A percentile compares a stretch with the other conserved stretches of the same genome.
Evolutionary conservation across 2,113 vertebrate genomes (phyloP).

Genomic region (Erythrolamprus reginae): DNA sequence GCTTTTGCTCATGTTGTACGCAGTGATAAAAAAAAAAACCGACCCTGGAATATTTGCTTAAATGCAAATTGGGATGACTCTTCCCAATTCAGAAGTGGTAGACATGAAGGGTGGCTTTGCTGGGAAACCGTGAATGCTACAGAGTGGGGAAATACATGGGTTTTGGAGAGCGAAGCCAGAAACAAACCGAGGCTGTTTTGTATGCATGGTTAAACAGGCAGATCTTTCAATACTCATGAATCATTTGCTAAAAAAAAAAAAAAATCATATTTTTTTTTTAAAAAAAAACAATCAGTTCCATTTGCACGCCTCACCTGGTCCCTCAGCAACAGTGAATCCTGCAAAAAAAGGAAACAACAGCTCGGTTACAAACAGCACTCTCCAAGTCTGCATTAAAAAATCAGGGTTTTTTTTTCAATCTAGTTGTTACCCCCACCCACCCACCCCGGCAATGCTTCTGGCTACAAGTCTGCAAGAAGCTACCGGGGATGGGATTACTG

Average conservation of each 20-base stretch:
- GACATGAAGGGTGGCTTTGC: neutral
- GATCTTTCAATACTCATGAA: neutral
- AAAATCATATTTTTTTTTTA: neutral
- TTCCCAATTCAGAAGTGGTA: neutral
- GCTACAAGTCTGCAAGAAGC: neutral
- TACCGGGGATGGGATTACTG: neutral
- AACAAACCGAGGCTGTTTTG: neutral
- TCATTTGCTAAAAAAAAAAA: neutral
- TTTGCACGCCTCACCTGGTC: neutral
- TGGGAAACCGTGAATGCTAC: neutral
- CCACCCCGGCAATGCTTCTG: neutral
- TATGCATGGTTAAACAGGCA: neutral
- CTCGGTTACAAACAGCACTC: neutral
- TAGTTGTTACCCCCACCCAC: too few relatives aligned
- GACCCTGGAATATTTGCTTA: neutral
- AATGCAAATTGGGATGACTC: neutral
- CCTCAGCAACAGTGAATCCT: neutral
- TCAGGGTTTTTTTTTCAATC: neutral
- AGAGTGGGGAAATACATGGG: neutral
- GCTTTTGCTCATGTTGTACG: neutral
- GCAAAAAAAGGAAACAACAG: neutral
- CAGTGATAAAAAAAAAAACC: neutral
- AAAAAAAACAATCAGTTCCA: neutral
- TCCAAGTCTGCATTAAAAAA: neutral
- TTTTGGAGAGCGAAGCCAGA: neutral